Percentiles rank a stretch among this genome's conserved stretches.
These are phyloP conservation scores for Agonopterix subpropinquella DNA, from an alignment of 2,888 invertebrate genomes.

Conservation along the genomic window DNA sequence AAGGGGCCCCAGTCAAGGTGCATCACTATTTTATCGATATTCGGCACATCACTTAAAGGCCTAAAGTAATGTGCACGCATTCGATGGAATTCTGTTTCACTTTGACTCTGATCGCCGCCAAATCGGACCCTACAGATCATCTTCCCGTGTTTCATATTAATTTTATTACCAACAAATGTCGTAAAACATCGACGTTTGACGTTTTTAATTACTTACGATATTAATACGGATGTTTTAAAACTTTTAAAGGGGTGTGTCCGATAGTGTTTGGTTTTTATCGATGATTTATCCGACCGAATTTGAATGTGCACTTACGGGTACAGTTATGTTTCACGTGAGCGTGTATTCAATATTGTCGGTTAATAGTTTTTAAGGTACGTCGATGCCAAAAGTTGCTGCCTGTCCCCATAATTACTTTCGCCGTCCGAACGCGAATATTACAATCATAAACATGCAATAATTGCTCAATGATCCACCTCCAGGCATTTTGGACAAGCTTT, in stretches of 20 bases:
- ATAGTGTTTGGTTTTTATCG: conserved; percentile 62
- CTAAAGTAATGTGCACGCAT: conserved; percentile 65
- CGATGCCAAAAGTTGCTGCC: conserved; percentile 58
- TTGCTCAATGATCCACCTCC: conserved; percentile 56
- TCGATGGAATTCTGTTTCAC: conserved; percentile 52
- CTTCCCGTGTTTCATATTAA: conserved; percentile 38
- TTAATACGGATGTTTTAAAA: conserved; percentile 38
- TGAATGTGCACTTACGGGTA: conserved; percentile 23
- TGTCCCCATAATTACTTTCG: conserved; percentile 57
- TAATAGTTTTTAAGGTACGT: conserved; percentile 48
- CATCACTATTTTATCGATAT: conserved; percentile 52
- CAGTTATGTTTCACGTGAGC: conserved; percentile 18
- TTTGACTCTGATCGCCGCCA: conserved; percentile 58
- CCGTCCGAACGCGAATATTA: conserved; percentile 45
- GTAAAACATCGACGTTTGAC: conserved; percentile 38
- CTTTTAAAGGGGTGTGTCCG: conserved; percentile 50
- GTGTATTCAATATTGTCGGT: conserved; percentile 41
- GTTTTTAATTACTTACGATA: conserved; percentile 46
- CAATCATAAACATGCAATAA: conserved; percentile 57
- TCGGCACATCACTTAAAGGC: conserved; percentile 66
- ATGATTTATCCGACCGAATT: conserved; percentile 30
- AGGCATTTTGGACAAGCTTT: conserved; percentile 34
- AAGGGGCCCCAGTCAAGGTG: conserved; percentile 61
- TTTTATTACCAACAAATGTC: conserved; percentile 35
- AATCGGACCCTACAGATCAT: conserved; percentile 50